phyloP scores from a whole-genome alignment of 2,888 invertebrate species.

The Drosophila testacea region DNA sequence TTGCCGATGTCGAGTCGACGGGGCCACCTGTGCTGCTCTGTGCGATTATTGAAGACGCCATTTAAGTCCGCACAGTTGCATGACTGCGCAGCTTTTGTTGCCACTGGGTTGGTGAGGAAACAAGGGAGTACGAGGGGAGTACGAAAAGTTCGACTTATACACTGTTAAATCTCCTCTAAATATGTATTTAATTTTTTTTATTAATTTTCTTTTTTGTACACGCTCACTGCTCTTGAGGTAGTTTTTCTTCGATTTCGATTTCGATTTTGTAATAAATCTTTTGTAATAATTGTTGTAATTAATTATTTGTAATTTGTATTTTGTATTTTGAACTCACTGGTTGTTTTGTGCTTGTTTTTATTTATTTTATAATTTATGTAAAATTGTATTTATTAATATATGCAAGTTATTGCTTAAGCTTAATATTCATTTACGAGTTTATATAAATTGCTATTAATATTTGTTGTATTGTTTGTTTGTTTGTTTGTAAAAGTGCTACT shows the following conservation, averaged over 20 bases:
- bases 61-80: conserved; percentile 82
- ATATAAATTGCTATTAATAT: conserved; percentile 56
- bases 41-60: conserved; percentile 85
- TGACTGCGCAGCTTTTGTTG: conserved; percentile 75
- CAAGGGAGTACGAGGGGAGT: conserved; percentile 6
- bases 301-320: conserved; percentile 14
- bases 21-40: conserved; percentile 83
- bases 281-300: conserved; percentile 27
- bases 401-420: conserved; percentile 50
- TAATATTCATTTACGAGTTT: conserved; percentile 36
- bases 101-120: conserved; percentile 35
- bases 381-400: conserved; percentile 49
- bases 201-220: conserved; percentile 50
- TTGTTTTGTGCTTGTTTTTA: conserved; percentile 50
- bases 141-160: conserved; percentile 13
- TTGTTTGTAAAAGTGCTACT: conserved; percentile 68
- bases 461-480: conserved; percentile 41
- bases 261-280: conserved; percentile 7
- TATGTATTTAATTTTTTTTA: conserved; percentile 29
- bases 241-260: conserved; percentile 58
- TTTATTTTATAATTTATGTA: conserved; percentile 36
- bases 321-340: conserved; percentile 65
- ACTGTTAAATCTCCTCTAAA: not conserved
- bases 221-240: conserved; percentile 72
- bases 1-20: conserved; percentile 78